phyloP scores from a whole-genome alignment of 2,113 vertebrate genomes.

The Glaucidium brasilianum region DNA sequence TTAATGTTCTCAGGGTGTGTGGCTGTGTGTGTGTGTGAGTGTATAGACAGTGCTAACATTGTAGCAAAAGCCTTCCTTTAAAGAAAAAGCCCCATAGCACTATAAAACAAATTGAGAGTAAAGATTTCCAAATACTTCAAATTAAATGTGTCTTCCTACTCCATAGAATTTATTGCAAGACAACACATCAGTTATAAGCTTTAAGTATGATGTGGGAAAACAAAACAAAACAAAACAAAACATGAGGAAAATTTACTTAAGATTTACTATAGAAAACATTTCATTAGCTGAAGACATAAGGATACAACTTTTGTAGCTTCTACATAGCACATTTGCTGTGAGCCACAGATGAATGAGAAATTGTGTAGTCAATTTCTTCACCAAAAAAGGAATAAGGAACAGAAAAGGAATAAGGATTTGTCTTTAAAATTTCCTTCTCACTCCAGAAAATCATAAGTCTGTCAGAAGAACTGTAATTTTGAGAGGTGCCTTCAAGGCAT shows the following conservation, averaged over 20 bases:
- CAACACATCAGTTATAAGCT: not conserved
- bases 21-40: fast-evolving
- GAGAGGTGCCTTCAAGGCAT: not conserved
- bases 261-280: not conserved
- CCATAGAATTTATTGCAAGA: not conserved
- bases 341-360: not conserved
- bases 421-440: not conserved
- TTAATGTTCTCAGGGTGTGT: not conserved
- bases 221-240: not conserved
- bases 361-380: not conserved
- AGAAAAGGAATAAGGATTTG: not conserved
- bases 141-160: not conserved
- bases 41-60: not conserved
- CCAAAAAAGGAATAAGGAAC: not conserved
- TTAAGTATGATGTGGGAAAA: not conserved
- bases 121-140: not conserved
- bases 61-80: not conserved
- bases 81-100: not conserved
- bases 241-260: not conserved
- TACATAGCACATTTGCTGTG: not conserved
- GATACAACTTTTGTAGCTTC: not conserved
- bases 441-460: not conserved
- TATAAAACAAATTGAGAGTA: not conserved
- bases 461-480: not conserved
- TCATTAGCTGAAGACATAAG: not conserved